Percentiles rank a stretch among this genome's conserved stretches.
These are phyloP conservation scores for Anseranas semipalmata DNA, from an alignment of 2,113 vertebrate genomes.

Conservation along the genomic window DNA sequence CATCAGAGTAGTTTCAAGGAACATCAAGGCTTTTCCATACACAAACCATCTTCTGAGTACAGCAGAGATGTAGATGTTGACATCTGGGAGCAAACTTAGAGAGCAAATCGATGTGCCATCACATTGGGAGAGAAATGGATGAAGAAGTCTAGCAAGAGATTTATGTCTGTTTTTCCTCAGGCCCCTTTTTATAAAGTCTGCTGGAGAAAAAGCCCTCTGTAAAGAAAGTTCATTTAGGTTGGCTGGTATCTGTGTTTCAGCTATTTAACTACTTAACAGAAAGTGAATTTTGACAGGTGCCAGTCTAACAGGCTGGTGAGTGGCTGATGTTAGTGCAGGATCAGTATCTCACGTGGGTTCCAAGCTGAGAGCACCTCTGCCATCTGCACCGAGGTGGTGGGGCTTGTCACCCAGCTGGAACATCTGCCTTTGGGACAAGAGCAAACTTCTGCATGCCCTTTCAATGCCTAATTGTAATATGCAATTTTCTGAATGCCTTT, in stretches of 20 bases:
- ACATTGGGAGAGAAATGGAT: not conserved
- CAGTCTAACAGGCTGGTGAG: not conserved
- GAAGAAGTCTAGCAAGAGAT: not conserved
- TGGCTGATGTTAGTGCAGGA: not conserved
- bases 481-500: not conserved
- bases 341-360: accelerated
- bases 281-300: not conserved
- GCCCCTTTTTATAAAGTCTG: not conserved
- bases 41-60: not conserved
- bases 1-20: not conserved
- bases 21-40: not conserved
- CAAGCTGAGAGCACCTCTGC: not conserved
- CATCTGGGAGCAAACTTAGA: not conserved
- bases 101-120: not conserved
- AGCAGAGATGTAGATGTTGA: not conserved
- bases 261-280: not conserved
- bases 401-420: not conserved
- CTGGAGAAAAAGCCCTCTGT: not conserved
- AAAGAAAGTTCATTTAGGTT: not conserved
- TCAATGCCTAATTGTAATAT: accelerated
- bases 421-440: not conserved
- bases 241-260: not conserved
- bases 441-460: not conserved
- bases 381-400: not conserved
- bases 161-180: not conserved